phyloP scores from a whole-genome alignment of 2,888 invertebrate genomes.

The Lacanobia wlatinum region DNA sequence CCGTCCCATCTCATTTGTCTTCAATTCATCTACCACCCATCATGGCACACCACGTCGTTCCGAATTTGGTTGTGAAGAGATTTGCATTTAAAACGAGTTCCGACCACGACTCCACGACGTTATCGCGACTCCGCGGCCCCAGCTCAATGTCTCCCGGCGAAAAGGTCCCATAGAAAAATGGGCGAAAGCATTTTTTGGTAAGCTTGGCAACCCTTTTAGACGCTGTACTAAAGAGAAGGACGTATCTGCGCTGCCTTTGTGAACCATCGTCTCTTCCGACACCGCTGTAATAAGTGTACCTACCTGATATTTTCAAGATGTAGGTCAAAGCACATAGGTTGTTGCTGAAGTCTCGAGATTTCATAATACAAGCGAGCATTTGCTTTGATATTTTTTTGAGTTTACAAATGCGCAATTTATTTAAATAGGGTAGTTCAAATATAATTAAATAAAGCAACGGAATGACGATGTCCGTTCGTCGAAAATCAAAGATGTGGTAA shows the following conservation, averaged over 20 bases:
- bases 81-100: slow-evolving; percentile 80
- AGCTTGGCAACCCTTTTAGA: slow-evolving; percentile 76
- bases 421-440: not conserved
- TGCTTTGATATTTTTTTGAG: not conserved
- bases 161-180: slow-evolving; percentile 74
- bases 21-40: slow-evolving; percentile 49
- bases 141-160: slow-evolving; percentile 71
- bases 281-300: slow-evolving; percentile 64
- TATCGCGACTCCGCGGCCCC: slow-evolving; percentile 70
- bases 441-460: not conserved
- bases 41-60: slow-evolving; percentile 54
- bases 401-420: not conserved
- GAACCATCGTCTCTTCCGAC: slow-evolving; percentile 64
- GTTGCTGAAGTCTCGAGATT: slow-evolving; percentile 17
- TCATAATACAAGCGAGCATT: slow-evolving; percentile 12
- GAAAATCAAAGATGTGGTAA: not conserved
- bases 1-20: slow-evolving; percentile 50
- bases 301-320: slow-evolving; percentile 66
- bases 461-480: not conserved
- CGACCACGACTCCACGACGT: slow-evolving; percentile 74
- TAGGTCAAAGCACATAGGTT: slow-evolving; percentile 58
- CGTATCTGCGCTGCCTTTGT: slow-evolving; percentile 74
- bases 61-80: slow-evolving; percentile 73
- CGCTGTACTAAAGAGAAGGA: slow-evolving; percentile 78
- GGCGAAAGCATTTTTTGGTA: slow-evolving; percentile 72